Percentiles rank a stretch among this genome's conserved stretches.
Evolutionary conservation across 1,140 invertebrate species (phyloP).

Genomic region (Melipona quadrifasciata): DNA sequence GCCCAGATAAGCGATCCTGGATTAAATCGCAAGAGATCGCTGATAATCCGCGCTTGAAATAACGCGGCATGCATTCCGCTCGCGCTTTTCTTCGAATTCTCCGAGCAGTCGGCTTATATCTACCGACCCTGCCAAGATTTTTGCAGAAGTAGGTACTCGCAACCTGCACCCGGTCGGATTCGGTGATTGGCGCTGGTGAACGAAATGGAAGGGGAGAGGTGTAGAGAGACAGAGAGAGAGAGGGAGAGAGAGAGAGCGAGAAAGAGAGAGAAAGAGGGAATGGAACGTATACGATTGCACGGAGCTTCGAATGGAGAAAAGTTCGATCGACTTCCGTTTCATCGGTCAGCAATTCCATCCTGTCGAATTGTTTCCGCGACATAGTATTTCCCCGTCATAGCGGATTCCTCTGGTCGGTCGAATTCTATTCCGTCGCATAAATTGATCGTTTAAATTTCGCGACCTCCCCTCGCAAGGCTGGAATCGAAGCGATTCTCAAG

Average conservation of each 20-base stretch:
- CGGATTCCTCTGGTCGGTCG: conserved; percentile 26
- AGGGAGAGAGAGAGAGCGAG: background rate
- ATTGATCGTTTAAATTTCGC: conserved; percentile 31
- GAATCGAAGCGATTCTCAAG: background rate
- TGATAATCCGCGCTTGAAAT: conserved; percentile 34
- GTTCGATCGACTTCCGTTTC: conserved; percentile 57
- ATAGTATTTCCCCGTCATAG: conserved; percentile 46
- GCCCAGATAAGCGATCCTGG: conserved; percentile 32
- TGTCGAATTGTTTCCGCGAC: conserved; percentile 54
- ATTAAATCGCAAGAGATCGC: conserved; percentile 47
- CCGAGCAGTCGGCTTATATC: background rate
- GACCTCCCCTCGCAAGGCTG: background rate
- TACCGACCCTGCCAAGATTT: conserved; percentile 42
- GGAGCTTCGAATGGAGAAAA: conserved; percentile 44
- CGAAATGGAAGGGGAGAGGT: background rate
- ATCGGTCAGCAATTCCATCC: conserved; percentile 55
- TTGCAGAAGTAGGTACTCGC: conserved; percentile 43
- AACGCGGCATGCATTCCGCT: conserved; percentile 25
- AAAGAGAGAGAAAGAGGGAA: background rate
- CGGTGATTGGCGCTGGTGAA: conserved; percentile 30
- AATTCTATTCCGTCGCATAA: conserved; percentile 34
- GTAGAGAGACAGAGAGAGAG: background rate
- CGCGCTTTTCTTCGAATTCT: conserved; percentile 38
- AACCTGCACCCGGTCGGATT: conserved; percentile 10
- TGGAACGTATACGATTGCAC: conserved; percentile 31